These are phyloP conservation scores for Cacoxenus indagator DNA, from an alignment of 2,888 invertebrate genomes.

Conservation along the genomic window DNA sequence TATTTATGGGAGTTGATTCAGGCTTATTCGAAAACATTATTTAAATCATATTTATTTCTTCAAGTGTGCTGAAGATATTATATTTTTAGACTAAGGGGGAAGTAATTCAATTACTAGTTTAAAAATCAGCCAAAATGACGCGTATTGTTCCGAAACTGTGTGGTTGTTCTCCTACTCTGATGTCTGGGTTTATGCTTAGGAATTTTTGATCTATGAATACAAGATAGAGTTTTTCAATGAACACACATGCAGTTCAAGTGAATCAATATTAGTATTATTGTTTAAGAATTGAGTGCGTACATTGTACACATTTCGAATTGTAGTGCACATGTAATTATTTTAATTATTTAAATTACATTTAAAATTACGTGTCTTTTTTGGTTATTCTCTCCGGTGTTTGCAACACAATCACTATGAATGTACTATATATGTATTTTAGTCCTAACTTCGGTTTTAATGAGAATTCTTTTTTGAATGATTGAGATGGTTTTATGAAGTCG, in stretches of 20 bases:
- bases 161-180: too few relatives aligned
- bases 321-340: slow-evolving; percentile 21
- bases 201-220: too few relatives aligned
- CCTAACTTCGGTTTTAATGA: too few relatives aligned
- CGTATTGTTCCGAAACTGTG: too few relatives aligned
- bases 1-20: slow-evolving; percentile 38
- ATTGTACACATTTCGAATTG: slow-evolving; percentile 20
- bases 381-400: slow-evolving; percentile 59
- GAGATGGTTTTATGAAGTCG: too few relatives aligned
- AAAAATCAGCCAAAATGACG: too few relatives aligned
- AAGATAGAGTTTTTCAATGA: too few relatives aligned
- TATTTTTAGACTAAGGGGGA: too few relatives aligned
- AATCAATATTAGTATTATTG: slow-evolving; percentile 33
- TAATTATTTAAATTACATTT: slow-evolving; percentile 38
- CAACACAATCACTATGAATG: slow-evolving; percentile 59
- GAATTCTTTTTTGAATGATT: too few relatives aligned
- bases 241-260: slow-evolving; percentile 36
- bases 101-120: too few relatives aligned
- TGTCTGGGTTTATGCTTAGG: too few relatives aligned
- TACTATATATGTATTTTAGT: too few relatives aligned
- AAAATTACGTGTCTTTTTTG: slow-evolving; percentile 51
- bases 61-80: slow-evolving; percentile 37
- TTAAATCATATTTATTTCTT: slow-evolving; percentile 25
- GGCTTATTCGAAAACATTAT: slow-evolving; percentile 35
- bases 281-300: neutral